phyloP scores from a whole-genome alignment of 2,888 invertebrate species.

The Trissolcus brochymenae region DNA sequence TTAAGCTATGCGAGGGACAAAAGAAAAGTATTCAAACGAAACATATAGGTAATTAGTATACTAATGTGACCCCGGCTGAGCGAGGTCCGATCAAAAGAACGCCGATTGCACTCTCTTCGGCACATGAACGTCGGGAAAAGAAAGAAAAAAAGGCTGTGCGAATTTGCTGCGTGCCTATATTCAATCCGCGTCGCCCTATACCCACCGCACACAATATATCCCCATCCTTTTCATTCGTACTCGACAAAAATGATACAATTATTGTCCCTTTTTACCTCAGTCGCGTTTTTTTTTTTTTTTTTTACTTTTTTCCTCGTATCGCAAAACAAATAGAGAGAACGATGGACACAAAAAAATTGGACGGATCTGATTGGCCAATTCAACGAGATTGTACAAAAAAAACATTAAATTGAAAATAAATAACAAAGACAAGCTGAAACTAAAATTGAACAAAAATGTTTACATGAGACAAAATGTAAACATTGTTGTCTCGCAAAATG shows the following conservation, averaged over 20 bases:
- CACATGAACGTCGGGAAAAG: conserved; percentile 17
- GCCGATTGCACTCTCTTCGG: conserved; percentile 46
- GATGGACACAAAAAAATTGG: neutral
- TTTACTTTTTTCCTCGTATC: conserved; percentile 2
- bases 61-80: conserved; percentile 39
- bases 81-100: conserved; percentile 45
- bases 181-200: conserved; percentile 30
- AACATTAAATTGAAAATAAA: neutral
- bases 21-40: conserved; percentile 39
- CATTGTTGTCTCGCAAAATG: no score
- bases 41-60: conserved; percentile 48
- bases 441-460: conserved; percentile 59
- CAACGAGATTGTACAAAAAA: neutral
- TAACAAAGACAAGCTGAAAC: neutral
- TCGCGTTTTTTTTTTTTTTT: conserved; percentile 15
- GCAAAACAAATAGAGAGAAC: conserved; percentile 10
- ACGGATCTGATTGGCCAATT: neutral
- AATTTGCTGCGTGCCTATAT: conserved; percentile 33
- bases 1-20: conserved; percentile 31
- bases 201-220: conserved; percentile 33
- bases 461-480: conserved; percentile 50
- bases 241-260: conserved; percentile 45
- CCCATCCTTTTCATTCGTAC: conserved; percentile 23
- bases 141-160: conserved; percentile 13
- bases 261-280: conserved; percentile 29